Evolutionary conservation across 2,888 invertebrate genomes (phyloP), one percentile per base, ranked within the genome.

Genomic region (Oscheius myriophilus): DNA sequence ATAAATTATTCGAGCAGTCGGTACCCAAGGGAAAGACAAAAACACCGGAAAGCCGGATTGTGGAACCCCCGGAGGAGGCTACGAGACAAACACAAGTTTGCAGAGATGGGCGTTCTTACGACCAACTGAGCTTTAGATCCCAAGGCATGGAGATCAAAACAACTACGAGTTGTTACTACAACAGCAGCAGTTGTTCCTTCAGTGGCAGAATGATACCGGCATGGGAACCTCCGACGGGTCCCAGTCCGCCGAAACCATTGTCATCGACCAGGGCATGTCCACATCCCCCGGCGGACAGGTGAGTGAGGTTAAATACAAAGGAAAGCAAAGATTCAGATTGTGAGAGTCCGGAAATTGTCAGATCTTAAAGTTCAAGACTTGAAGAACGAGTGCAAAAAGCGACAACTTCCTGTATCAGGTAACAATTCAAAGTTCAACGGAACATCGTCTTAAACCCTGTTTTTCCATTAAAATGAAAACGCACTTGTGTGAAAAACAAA

Each of bases 381-480:
- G 53, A 81, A 95, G 87, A 92, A 93, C 68, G 96, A 96, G 87
- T 91, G 96, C 82, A 96, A 96, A 88, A 92, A 93, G 69, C 91
- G 96, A 58, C 95, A 93, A 87, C 89, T 97, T 71, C 94, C 96
- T 6, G 96, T 97, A 0, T 96, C 96, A 14, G 96, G 96, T 0
- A 2, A n/a, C n/a, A n/a, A n/a, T n/a, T n/a, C n/a, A n/a, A n/a
- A n/a, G n/a, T n/a, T n/a, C n/a, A n/a, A n/a, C n/a, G n/a, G n/a
- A n/a, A n/a, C n/a, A n/a, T n/a, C n/a, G n/a, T n/a, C n/a, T n/a
- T n/a, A n/a, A n/a, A n/a, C n/a, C n/a, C n/a, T n/a, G n/a, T n/a
- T n/a, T n/a, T n/a, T n/a, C n/a, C n/a, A n/a, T n/a, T n/a, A n/a
- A n/a, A n/a, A n/a, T 33, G 33, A 33, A 9, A 6, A 6, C 9